Evolutionary conservation across 2,888 invertebrate species (phyloP).

Genomic region (Andricus quercusramuli): DNA sequence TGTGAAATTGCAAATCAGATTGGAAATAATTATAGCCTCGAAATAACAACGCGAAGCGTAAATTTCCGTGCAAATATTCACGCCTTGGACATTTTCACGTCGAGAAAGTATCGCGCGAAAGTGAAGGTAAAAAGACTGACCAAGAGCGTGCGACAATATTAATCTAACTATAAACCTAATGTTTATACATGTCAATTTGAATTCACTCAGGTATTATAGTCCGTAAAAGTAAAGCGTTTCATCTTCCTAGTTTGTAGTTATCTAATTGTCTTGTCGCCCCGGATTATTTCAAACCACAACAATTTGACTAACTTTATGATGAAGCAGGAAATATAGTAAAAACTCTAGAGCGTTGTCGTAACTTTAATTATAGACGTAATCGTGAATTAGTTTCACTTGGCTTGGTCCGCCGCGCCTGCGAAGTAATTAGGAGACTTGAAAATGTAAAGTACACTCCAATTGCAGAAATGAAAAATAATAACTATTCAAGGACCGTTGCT

Average conservation of each 20-base stretch:
- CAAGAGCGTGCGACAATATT: neutral
- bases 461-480: conserved; percentile 3
- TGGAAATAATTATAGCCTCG: too few species aligned
- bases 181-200: neutral
- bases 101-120: conserved; percentile 5
- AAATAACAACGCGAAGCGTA: neutral
- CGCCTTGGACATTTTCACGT: neutral
- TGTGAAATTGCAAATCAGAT: too few species aligned
- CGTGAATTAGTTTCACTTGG: conserved; percentile 26
- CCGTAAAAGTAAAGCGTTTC: neutral
- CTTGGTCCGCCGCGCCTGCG: neutral
- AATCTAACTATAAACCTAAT: neutral
- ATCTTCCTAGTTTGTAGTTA: neutral
- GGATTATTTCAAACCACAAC: conserved; percentile 1
- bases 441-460: conserved; percentile 3
- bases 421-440: conserved; percentile 20
- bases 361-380: conserved; percentile 35
- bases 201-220: neutral
- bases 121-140: neutral
- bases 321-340: conserved; percentile 35
- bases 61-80: neutral
- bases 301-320: conserved; percentile 24
- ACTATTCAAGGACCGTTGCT: neutral
- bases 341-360: conserved; percentile 22
- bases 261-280: neutral